A percentile compares a stretch with the other conserved stretches of the same genome.
Conservation (phyloP, 2,113 vertebrate species). For the Phasianus colchicus region DNA sequence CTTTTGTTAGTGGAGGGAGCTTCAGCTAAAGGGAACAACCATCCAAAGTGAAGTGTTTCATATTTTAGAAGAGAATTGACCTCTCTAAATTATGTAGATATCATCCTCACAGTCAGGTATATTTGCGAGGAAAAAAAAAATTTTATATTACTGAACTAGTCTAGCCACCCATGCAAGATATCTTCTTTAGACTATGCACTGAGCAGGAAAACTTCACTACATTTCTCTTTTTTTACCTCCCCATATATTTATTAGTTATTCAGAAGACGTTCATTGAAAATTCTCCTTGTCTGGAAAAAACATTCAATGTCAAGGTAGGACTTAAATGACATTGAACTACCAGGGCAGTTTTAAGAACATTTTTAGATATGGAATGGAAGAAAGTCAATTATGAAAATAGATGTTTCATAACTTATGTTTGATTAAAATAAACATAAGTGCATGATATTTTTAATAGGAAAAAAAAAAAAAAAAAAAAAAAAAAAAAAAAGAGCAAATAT, state of each 20-base stretch:
- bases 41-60: not conserved
- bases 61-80: not conserved
- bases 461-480: not conserved
- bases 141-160: not conserved
- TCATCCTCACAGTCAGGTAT: not conserved
- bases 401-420: not conserved
- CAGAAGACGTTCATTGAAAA: not conserved
- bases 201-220: not conserved
- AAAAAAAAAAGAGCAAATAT: not conserved
- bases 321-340: not conserved
- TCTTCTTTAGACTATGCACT: not conserved
- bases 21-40: not conserved
- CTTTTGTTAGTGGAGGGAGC: not conserved
- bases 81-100: not conserved
- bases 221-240: not conserved
- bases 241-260: not conserved
- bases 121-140: not conserved
- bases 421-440: not conserved
- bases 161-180: not conserved
- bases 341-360: not conserved
- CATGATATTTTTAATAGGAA: not conserved
- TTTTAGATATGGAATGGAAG: not conserved
- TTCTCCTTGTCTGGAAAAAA: not conserved
- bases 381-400: not conserved
- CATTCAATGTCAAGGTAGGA: not conserved